Evolutionary conservation across 2,113 vertebrate species (phyloP).

Genomic region (Bucco capensis): DNA sequence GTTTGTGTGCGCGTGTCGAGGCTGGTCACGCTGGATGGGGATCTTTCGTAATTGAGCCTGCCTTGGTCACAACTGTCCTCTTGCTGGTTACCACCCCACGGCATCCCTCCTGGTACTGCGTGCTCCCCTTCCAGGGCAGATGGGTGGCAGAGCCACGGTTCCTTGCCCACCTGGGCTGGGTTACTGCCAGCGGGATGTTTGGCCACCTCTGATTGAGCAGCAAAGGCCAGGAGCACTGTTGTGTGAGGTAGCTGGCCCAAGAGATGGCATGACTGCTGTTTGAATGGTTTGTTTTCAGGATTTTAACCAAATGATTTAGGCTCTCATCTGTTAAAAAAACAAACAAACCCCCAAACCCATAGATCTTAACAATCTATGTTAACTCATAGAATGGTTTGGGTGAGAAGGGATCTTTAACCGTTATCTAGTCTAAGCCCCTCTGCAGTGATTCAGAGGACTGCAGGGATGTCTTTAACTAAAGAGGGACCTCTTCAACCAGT

Average conservation of each 20-base stretch:
- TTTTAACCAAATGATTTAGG: not conserved
- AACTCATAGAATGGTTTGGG: not conserved
- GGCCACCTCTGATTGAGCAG: not conserved
- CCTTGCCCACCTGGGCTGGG: not conserved
- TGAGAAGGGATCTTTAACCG: not conserved
- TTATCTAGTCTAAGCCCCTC: not conserved
- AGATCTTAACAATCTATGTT: not conserved
- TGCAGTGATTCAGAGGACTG: not conserved
- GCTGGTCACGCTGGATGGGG: not conserved
- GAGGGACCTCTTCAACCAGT: not conserved
- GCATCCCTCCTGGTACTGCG: not conserved
- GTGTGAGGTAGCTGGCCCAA: not conserved
- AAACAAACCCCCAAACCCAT: no score
- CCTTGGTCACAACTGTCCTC: not conserved
- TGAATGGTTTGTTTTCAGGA: not conserved
- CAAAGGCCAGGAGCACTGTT: not conserved
- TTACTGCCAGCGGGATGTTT: not conserved
- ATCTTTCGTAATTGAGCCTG: not conserved
- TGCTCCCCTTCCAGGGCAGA: not conserved
- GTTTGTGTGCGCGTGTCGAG: not conserved
- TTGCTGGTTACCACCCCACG: rapidly evolving
- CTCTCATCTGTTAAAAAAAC: not conserved
- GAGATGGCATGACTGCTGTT: no score
- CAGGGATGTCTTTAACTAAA: no score
- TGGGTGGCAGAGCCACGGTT: not conserved